phyloP scores from a whole-genome alignment of 2,888 invertebrate species.

The Watsonalla binaria region DNA sequence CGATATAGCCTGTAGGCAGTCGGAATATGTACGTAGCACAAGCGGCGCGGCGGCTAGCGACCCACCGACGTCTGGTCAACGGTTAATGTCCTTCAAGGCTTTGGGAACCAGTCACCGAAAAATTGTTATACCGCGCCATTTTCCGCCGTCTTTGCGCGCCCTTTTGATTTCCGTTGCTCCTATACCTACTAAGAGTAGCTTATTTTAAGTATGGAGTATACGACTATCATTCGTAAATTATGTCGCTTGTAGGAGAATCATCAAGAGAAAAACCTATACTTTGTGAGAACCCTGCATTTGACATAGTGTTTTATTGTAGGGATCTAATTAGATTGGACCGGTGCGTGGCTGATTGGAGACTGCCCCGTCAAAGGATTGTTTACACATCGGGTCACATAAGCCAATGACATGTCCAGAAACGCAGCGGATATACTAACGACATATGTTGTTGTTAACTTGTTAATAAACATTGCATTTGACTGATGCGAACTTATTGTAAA shows the following conservation, averaged over 20 bases:
- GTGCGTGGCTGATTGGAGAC: not conserved
- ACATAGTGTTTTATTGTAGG: not conserved
- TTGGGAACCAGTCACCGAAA: constrained; percentile 33
- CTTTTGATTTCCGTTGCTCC: not conserved
- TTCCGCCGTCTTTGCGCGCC: constrained; percentile 4
- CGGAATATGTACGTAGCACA: constrained; percentile 18
- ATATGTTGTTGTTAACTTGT: no score
- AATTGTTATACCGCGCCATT: constrained; percentile 27
- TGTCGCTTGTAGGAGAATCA: no score
- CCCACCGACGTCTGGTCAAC: constrained; percentile 37
- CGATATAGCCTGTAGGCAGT: constrained; percentile 52
- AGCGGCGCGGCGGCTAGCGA: constrained; percentile 38
- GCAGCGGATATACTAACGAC: no score
- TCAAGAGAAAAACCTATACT: not conserved
- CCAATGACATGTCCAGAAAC: no score
- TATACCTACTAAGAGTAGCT: no score
- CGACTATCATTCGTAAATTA: no score
- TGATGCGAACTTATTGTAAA: no score
- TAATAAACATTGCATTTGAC: no score
- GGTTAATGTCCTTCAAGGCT: constrained; percentile 30
- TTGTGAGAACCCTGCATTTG: not conserved
- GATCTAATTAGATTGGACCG: not conserved
- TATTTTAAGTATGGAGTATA: no score
- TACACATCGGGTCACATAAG: no score
- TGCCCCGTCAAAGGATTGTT: no score